A percentile compares a stretch with the other conserved stretches of the same genome.
These are phyloP conservation scores for Gasteruption jaculator DNA, from an alignment of 2,888 invertebrate species.

Conservation along the genomic window DNA sequence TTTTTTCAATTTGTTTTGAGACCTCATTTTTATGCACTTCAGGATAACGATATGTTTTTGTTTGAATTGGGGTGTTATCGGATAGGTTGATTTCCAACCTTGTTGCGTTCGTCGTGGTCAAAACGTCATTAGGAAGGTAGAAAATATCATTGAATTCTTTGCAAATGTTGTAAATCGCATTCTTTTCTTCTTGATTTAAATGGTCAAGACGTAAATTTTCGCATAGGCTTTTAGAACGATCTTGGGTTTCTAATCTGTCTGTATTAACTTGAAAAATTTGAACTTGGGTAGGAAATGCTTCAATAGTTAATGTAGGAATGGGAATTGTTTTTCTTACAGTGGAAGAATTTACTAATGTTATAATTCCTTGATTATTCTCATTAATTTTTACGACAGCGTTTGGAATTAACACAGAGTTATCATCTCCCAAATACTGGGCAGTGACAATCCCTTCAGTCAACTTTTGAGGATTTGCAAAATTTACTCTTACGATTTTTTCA, in stretches of 20 bases:
- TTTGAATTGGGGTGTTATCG: constrained; percentile 1
- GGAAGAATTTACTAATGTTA: constrained; percentile 8
- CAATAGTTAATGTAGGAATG: neutral
- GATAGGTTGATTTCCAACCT: constrained; percentile 7
- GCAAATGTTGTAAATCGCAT: constrained; percentile 10
- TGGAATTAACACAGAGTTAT: constrained; percentile 5
- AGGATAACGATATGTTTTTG: constrained; percentile 9
- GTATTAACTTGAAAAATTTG: neutral
- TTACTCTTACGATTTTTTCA: constrained; percentile 3
- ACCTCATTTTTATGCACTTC: constrained; percentile 10
- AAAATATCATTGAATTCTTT: constrained; percentile 15
- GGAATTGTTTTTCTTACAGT: neutral
- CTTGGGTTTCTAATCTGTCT: neutral
- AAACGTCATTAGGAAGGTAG: constrained; percentile 8
- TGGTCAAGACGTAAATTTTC: constrained; percentile 21
- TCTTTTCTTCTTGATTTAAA: constrained; percentile 12
- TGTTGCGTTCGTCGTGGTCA: constrained; percentile 6
- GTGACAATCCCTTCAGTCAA: constrained; percentile 7
- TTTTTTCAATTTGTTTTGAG: constrained; percentile 7
- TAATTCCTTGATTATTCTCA: constrained; percentile 9
- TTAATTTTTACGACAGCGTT: constrained; percentile 11
- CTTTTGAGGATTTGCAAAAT: constrained; percentile 5
- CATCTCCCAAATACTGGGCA: neutral
- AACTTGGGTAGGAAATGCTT: neutral
- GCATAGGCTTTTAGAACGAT: constrained; percentile 18